These are phyloP conservation scores for Psittacula cyanocephala DNA, from an alignment of 2,113 vertebrate genomes.

Conservation along the genomic window DNA sequence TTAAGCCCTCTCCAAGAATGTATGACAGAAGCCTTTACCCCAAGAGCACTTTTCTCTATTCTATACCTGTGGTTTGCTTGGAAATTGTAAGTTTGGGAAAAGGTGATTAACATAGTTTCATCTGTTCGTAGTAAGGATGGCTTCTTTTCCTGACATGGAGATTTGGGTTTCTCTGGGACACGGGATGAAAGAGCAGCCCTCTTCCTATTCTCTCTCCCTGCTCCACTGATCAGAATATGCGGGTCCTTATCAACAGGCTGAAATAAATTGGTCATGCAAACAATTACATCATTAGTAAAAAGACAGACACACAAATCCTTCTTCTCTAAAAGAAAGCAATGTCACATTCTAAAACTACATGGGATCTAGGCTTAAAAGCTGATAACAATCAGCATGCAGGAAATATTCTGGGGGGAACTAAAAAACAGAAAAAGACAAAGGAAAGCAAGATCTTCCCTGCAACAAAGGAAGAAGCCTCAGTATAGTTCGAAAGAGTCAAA, in stretches of 20 bases:
- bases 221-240: not conserved
- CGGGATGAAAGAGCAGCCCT: not conserved
- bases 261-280: not conserved
- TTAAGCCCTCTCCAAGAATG: not conserved
- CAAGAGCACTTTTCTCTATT: not conserved
- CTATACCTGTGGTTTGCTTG: not conserved
- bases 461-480: not conserved
- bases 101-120: not conserved
- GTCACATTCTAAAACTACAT: not conserved
- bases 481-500: accelerated
- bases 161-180: not conserved
- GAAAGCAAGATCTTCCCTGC: not conserved
- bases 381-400: not conserved
- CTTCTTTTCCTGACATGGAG: not conserved
- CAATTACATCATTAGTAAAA: not conserved
- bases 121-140: not conserved
- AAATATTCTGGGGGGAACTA: not conserved
- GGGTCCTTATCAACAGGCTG: not conserved
- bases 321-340: not conserved
- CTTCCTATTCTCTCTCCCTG: not conserved
- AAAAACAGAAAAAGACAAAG: not conserved
- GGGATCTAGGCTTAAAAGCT: not conserved
- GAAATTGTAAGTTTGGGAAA: not conserved
- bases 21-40: not conserved
- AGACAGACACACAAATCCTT: not conserved